Percentiles rank a stretch among this genome's conserved stretches.
phyloP scores from a whole-genome alignment of 2,113 vertebrate genomes.

The Hippocampus guttulatus region DNA sequence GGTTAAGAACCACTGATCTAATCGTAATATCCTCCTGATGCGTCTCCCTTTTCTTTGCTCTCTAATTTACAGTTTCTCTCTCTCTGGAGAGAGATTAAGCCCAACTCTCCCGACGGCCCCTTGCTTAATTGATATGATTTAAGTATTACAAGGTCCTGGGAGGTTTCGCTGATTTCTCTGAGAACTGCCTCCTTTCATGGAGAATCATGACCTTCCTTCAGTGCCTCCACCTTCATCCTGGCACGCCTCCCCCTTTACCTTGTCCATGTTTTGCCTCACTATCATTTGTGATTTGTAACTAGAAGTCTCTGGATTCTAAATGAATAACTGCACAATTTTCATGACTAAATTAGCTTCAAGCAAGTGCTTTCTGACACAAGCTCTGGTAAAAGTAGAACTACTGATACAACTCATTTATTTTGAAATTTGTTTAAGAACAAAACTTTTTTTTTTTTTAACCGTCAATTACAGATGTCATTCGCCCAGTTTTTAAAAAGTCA shows the following conservation, averaged over 20 bases:
- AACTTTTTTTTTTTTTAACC: too few species aligned
- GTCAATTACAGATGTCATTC: too few species aligned
- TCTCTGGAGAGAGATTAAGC: slow-evolving; percentile 76
- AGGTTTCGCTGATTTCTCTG: slow-evolving; percentile 67
- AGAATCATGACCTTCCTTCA: slow-evolving; percentile 34
- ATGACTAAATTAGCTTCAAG: neutral
- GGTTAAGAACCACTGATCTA: too few species aligned
- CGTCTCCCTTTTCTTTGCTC: slow-evolving; percentile 30
- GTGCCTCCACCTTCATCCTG: slow-evolving; percentile 30
- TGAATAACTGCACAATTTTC: too few species aligned
- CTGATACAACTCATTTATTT: too few species aligned
- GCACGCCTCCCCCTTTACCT: slow-evolving; percentile 13
- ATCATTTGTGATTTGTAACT: slow-evolving; percentile 12
- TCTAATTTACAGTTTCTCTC: slow-evolving; percentile 55
- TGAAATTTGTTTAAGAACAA: too few species aligned
- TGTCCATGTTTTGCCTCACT: too few species aligned
- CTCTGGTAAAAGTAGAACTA: too few species aligned
- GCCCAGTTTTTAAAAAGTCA: too few species aligned
- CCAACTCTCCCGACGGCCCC: slow-evolving; percentile 73
- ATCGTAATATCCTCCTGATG: slow-evolving; percentile 6
- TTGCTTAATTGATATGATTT: slow-evolving; percentile 86
- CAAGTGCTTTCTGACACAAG: too few species aligned
- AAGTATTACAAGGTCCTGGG: slow-evolving; percentile 69
- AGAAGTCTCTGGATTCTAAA: slow-evolving; percentile 1
- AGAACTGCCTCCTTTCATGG: slow-evolving; percentile 42